These are phyloP conservation scores for Cosmorhoe ocellata DNA, from an alignment of 2,888 invertebrate genomes.

Conservation along the genomic window DNA sequence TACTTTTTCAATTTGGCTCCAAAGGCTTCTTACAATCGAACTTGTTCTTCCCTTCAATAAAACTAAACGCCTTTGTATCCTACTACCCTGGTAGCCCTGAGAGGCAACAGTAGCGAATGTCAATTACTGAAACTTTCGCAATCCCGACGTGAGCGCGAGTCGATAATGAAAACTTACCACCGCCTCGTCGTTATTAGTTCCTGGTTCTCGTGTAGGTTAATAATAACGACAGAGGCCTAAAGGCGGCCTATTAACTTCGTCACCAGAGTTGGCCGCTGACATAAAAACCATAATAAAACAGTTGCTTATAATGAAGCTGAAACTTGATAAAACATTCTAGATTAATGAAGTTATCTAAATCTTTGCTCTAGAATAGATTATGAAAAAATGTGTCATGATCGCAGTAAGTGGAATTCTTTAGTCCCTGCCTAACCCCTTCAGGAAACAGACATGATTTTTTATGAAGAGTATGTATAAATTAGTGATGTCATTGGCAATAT, in stretches of 20 bases:
- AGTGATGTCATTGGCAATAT: too few relatives aligned
- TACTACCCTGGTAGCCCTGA: conserved; percentile 34
- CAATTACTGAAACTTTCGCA: conserved; percentile 62
- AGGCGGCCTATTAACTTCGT: too few relatives aligned
- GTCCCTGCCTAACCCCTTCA: too few relatives aligned
- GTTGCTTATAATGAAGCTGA: too few relatives aligned
- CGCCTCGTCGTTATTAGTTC: conserved; percentile 44
- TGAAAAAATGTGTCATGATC: too few relatives aligned
- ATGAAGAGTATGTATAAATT: too few relatives aligned
- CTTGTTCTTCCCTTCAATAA: conserved; percentile 20
- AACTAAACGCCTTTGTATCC: conserved; percentile 25
- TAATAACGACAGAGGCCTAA: background rate
- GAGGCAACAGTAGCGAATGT: conserved; percentile 46
- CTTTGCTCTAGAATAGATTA: too few relatives aligned
- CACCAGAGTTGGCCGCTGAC: background rate
- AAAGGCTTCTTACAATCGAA: conserved; percentile 15
- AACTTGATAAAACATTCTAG: too few relatives aligned
- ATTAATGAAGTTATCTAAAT: too few relatives aligned
- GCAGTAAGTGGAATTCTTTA: too few relatives aligned
- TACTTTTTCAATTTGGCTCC: conserved; percentile 10
- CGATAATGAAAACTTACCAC: conserved; percentile 52
- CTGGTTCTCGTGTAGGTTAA: conserved; percentile 34
- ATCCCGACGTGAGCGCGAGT: conserved; percentile 44
- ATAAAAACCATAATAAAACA: too few relatives aligned
- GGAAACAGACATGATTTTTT: too few relatives aligned